Conservation (phyloP, 2,888 invertebrate species). For the Belgica antarctica region DNA sequence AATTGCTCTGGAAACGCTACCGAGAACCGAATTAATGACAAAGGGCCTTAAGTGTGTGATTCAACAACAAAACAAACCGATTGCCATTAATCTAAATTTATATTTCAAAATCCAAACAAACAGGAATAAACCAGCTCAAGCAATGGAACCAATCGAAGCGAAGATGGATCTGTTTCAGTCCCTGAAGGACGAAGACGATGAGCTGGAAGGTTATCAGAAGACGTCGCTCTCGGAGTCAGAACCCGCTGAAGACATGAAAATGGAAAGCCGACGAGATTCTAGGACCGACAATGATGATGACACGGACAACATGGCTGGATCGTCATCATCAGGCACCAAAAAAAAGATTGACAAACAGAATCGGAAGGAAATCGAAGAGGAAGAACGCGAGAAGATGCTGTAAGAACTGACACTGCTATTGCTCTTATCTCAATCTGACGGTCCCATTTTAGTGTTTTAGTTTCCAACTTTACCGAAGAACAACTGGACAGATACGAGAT, state of each 20-base stretch:
- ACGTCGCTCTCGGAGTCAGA: slow-evolving; percentile 1
- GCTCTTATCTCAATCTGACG: no score
- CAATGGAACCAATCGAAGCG: slow-evolving; percentile 19
- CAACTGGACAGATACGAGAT: slow-evolving; percentile 98
- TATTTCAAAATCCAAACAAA: no score
- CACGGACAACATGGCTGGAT: background rate
- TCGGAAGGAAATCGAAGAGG: slow-evolving; percentile 50
- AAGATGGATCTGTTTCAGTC: slow-evolving; percentile 31
- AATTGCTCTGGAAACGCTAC: no score
- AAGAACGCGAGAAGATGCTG: slow-evolving; percentile 96
- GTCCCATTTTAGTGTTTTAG: slow-evolving; percentile 75
- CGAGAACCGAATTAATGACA: no score
- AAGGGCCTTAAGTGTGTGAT: no score
- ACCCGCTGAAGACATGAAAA: background rate
- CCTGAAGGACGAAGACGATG: slow-evolving; percentile 19
- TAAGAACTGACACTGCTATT: no score
- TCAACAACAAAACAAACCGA: no score
- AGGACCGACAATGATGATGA: background rate
- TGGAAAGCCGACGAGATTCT: slow-evolving; percentile 8
- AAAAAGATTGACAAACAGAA: slow-evolving; percentile 30
- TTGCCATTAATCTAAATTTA: no score
- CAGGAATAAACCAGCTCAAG: no score
- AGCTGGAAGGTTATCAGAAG: background rate
- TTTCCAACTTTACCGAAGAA: slow-evolving; percentile 98
- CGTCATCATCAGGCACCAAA: slow-evolving; percentile 9